Percentiles rank a stretch among this genome's conserved stretches.
These are phyloP conservation scores for Eupithecia subumbrata DNA, from an alignment of 2,888 invertebrate genomes.

Conservation along the genomic window DNA sequence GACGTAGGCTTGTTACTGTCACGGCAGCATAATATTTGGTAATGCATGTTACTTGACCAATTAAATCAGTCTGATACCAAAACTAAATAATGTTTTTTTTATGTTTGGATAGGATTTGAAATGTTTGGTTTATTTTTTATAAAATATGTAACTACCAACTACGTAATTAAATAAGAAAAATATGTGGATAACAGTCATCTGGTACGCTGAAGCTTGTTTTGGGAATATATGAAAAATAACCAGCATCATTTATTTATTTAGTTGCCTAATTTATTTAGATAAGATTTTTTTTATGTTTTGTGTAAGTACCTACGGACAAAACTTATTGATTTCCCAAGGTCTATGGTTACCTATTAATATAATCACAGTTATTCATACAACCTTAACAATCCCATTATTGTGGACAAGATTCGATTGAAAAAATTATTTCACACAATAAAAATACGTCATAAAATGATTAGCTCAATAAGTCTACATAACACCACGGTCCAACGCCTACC, in stretches of 20 bases:
- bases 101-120: not conserved
- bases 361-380: not conserved
- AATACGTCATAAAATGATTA: not conserved
- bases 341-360: not conserved
- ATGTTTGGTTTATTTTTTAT: not conserved
- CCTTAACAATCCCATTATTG: not conserved
- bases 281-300: not conserved
- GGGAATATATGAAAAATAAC: not conserved
- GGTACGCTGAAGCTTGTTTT: too few relatives aligned
- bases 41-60: not conserved
- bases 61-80: not conserved
- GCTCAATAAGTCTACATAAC: not conserved
- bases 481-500: conserved; percentile 26
- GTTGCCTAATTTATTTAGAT: not conserved
- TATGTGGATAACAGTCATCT: not conserved
- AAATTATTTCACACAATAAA: conserved; percentile 2
- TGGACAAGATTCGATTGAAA: not conserved
- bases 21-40: conserved; percentile 4
- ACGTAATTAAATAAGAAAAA: not conserved
- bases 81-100: not conserved
- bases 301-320: not conserved
- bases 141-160: not conserved
- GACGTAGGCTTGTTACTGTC: conserved; percentile 30
- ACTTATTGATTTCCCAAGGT: not conserved
- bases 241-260: not conserved